Evolutionary conservation across 2,888 invertebrate species (phyloP).

Genomic region (Ecdyonurus torrentis): DNA sequence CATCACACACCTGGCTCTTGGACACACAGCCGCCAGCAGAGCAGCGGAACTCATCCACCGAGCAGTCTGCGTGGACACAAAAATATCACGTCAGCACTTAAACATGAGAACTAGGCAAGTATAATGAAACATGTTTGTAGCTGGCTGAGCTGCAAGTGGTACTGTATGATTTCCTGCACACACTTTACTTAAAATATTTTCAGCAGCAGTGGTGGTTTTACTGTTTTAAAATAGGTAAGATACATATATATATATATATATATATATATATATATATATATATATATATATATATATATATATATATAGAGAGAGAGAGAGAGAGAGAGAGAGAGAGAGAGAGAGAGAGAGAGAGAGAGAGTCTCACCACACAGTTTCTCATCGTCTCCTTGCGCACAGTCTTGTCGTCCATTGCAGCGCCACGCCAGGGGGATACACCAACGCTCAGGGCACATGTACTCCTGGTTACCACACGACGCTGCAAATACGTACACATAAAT

Average conservation of each 20-base stretch:
- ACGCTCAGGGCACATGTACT: conserved; percentile 39
- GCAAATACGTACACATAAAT: too few relatives aligned
- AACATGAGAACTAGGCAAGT: not conserved
- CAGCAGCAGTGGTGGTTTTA: not conserved
- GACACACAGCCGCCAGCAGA: conserved; percentile 38
- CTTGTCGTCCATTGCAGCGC: conserved; percentile 38
- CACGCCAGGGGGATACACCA: conserved; percentile 40
- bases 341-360: too few relatives aligned
- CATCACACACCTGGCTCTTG: conserved; percentile 35
- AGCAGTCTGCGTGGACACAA: conserved; percentile 27
- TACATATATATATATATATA: too few relatives aligned
- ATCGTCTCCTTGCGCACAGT: conserved; percentile 38
- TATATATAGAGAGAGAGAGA: too few relatives aligned
- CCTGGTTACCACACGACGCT: conserved; percentile 31
- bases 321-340: too few relatives aligned
- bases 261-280: too few relatives aligned
- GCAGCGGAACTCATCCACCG: conserved; percentile 36
- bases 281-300: too few relatives aligned
- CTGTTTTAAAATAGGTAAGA: too few relatives aligned
- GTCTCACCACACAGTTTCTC: conserved; percentile 36
- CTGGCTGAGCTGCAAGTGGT: not conserved
- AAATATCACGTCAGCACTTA: not conserved
- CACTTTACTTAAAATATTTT: not conserved
- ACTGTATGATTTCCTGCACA: too few relatives aligned
- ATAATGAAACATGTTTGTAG: not conserved